Conservation (phyloP, 2,113 vertebrate genomes). For the Mastomys coucha region DNA sequence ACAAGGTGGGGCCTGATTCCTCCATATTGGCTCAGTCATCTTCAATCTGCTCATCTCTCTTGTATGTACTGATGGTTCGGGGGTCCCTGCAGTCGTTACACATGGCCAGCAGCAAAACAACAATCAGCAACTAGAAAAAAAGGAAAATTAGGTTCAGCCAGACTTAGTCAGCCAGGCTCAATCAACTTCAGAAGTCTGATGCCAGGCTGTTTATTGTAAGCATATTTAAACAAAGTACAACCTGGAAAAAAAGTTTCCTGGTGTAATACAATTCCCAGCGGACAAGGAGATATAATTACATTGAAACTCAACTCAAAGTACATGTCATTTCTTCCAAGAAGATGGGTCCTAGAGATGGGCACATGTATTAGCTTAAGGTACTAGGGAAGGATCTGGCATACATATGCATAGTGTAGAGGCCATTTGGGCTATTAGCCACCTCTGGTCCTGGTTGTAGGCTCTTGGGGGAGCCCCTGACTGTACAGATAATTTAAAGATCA, state of each 20-base stretch:
- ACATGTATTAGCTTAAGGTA: not conserved
- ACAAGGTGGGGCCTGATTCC: not conserved
- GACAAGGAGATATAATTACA: not conserved
- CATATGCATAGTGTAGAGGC: not conserved
- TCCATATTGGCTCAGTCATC: not conserved
- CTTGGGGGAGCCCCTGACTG: not conserved
- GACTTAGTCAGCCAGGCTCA: not conserved
- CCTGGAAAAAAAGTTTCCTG: not conserved
- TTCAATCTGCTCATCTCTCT: not conserved
- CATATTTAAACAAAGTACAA: not conserved
- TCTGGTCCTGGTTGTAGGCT: not conserved
- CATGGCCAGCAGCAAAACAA: not conserved
- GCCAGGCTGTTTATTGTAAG: not conserved
- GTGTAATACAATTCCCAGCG: not conserved
- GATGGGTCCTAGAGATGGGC: not conserved
- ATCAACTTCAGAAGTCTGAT: not conserved
- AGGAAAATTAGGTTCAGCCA: not conserved
- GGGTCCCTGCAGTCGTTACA: not conserved
- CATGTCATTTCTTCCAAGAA: not conserved
- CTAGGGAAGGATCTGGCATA: not conserved
- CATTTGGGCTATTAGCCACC: not conserved
- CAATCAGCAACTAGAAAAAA: not conserved
- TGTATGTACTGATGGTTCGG: not conserved
- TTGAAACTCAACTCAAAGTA: not conserved
- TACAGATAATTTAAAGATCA: not conserved